Conservation (phyloP, 2,888 invertebrate genomes). For the Patella caerulea region DNA sequence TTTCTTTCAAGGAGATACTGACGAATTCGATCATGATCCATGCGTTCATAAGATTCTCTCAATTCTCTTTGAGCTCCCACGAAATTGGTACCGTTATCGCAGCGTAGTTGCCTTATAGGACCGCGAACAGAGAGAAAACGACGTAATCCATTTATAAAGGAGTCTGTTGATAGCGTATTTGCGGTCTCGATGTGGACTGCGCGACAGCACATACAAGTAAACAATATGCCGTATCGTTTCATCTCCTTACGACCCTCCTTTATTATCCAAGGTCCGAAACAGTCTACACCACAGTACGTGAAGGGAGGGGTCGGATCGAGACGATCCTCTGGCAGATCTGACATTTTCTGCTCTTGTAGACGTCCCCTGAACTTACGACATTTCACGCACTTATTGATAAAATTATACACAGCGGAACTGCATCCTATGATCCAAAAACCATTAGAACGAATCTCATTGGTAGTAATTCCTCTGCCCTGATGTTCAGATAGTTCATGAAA, state of each 20-base stretch:
- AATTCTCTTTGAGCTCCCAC: neutral
- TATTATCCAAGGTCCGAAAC: too few relatives aligned
- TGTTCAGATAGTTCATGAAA: neutral
- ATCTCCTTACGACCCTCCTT: conserved; percentile 44
- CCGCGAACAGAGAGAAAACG: conserved; percentile 34
- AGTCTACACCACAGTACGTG: too few relatives aligned
- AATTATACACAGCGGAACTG: conserved; percentile 37
- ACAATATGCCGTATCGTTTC: conserved; percentile 59
- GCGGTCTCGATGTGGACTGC: conserved; percentile 57
- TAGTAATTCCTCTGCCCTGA: neutral
- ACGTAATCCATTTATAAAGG: conserved; percentile 38
- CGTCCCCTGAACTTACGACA: conserved; percentile 51
- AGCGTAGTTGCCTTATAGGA: conserved; percentile 34
- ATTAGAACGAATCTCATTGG: too few relatives aligned
- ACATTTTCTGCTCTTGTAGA: conserved; percentile 44
- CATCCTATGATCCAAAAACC: conserved; percentile 60
- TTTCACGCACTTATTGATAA: conserved; percentile 50
- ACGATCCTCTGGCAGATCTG: conserved; percentile 56
- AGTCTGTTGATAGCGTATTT: conserved; percentile 38
- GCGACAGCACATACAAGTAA: conserved; percentile 58
- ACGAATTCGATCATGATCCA: conserved; percentile 24
- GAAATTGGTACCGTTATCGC: conserved; percentile 22
- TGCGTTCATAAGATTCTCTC: conserved; percentile 25
- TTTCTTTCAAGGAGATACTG: conserved; percentile 24
- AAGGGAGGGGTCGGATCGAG: conserved; percentile 56